These are phyloP conservation scores for Crotalus horridus DNA, from an alignment of 2,113 vertebrate genomes.

Conservation along the genomic window DNA sequence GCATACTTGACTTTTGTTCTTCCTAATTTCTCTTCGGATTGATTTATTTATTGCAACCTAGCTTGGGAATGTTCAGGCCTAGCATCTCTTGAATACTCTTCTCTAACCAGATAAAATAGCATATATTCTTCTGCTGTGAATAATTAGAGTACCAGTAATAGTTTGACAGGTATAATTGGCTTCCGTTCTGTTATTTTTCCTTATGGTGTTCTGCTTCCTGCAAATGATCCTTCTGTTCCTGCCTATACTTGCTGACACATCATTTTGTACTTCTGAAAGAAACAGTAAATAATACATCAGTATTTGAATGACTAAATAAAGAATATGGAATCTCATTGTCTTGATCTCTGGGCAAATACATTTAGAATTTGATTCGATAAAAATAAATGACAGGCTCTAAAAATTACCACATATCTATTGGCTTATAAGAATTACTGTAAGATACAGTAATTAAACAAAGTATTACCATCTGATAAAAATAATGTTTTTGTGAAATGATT, in stretches of 20 bases:
- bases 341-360: neutral
- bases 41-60: constrained; percentile 27
- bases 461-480: neutral
- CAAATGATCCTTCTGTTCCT: constrained; percentile 41
- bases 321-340: constrained; percentile 11
- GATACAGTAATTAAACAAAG: neutral
- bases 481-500: neutral
- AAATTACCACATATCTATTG: neutral
- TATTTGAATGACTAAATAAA: constrained; percentile 2
- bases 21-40: constrained; percentile 23
- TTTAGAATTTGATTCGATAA: neutral
- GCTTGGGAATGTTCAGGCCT: constrained; percentile 38
- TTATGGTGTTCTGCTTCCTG: constrained; percentile 33
- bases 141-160: constrained; percentile 21
- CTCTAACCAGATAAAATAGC: constrained; percentile 26
- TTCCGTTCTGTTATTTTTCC: constrained; percentile 44
- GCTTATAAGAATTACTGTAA: neutral
- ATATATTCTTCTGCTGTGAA: constrained; percentile 39
- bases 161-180: constrained; percentile 50
- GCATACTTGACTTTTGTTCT: constrained; percentile 50
- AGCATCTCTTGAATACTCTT: neutral
- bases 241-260: constrained; percentile 41
- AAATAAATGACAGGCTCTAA: neutral
- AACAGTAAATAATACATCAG: constrained; percentile 42
- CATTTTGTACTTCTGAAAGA: constrained; percentile 53